Conservation (phyloP, 2,888 invertebrate genomes). For the Machimus atricapillus region DNA sequence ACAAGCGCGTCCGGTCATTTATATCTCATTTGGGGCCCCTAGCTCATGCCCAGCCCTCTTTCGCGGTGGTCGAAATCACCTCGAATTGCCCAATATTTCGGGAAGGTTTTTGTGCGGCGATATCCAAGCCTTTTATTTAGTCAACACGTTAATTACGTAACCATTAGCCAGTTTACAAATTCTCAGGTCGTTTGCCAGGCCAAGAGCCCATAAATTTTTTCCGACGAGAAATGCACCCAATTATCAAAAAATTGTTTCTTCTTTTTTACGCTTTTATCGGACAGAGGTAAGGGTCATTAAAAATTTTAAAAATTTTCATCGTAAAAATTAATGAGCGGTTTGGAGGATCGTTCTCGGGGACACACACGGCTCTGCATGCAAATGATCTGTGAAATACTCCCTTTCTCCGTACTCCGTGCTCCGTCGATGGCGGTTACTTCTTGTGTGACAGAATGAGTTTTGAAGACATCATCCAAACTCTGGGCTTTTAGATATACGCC, state of each 20-base stretch:
- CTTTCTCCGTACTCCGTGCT: not conserved
- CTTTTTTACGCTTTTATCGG: not conserved
- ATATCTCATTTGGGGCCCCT: not conserved
- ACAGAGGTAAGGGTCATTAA: constrained; percentile 16
- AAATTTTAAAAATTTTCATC: constrained; percentile 17
- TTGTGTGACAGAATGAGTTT: not conserved
- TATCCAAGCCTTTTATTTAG: constrained; percentile 9
- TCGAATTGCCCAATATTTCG: not conserved
- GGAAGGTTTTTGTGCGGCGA: not conserved
- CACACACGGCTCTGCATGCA: not conserved
- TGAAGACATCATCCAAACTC: not conserved
- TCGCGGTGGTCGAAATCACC: not conserved
- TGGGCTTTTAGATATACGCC: not conserved
- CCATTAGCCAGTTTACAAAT: constrained; percentile 28
- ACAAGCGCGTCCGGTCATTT: not conserved
- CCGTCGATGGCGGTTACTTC: not conserved
- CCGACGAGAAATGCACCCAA: not conserved
- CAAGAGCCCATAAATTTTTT: not conserved
- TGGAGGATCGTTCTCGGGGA: not conserved
- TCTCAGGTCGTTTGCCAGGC: constrained; percentile 19
- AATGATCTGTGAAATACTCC: constrained; percentile 13
- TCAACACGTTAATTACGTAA: constrained; percentile 35
- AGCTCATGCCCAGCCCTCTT: not conserved
- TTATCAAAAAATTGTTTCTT: not conserved
- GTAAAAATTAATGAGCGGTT: constrained; percentile 35